Evolutionary conservation across 1,140 invertebrate genomes (phyloP).

Genomic region (Macrocentrus cingulum): DNA sequence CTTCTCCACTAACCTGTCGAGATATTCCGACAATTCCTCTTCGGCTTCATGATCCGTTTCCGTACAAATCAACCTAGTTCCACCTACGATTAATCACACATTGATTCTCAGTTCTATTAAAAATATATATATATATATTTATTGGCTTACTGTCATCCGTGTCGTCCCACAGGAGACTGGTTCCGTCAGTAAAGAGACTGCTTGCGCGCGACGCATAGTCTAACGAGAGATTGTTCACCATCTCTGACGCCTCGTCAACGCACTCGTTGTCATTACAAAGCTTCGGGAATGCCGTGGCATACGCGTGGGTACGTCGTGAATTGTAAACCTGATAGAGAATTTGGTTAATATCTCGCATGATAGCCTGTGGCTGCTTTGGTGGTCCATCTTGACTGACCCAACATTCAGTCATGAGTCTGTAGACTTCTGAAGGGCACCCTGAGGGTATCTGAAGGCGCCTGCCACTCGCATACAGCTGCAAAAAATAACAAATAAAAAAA

Average conservation of each 20-base stretch:
- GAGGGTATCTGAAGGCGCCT: constrained; percentile 74
- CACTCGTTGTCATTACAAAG: constrained; percentile 36
- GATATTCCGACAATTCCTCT: constrained; percentile 34
- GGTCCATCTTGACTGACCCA: constrained; percentile 77
- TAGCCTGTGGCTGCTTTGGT: constrained; percentile 75
- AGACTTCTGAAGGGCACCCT: constrained; percentile 80
- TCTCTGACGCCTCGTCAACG: constrained; percentile 35
- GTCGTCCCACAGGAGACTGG: constrained; percentile 47
- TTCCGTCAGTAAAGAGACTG: constrained; percentile 42
- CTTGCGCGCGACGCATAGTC: constrained; percentile 43
- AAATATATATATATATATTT: neutral
- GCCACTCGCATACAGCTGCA: constrained; percentile 69
- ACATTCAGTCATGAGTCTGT: constrained; percentile 81
- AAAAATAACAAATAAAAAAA: constrained; percentile 16
- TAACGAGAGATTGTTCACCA: constrained; percentile 35
- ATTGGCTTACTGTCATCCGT: constrained; percentile 40
- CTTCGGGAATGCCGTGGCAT: constrained; percentile 60
- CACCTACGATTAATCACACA: constrained; percentile 11
- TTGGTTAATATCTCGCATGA: constrained; percentile 82
- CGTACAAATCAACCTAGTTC: constrained; percentile 22
- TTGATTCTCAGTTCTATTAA: neutral
- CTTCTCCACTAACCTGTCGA: constrained; percentile 34
- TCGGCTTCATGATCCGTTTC: constrained; percentile 34
- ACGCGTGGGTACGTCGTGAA: constrained; percentile 63
- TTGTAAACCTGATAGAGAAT: constrained; percentile 73